Conservation (phyloP, 2,888 invertebrate species). For the Automeris io region DNA sequence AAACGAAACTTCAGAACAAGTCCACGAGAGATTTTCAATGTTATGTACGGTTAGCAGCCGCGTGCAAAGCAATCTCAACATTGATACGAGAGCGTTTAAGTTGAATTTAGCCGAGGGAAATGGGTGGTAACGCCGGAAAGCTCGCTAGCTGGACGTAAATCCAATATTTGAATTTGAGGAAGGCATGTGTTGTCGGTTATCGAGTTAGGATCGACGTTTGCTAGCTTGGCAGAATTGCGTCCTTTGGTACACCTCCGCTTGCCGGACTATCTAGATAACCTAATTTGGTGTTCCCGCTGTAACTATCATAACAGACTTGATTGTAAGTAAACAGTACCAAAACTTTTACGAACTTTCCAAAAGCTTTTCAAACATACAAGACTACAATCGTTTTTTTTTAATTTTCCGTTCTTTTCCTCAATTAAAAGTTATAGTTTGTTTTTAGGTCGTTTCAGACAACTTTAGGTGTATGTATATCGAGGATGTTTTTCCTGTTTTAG, state of each 20-base stretch:
- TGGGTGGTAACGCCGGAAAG: neutral
- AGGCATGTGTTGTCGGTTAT: slow-evolving; percentile 26
- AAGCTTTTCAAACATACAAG: too few relatives aligned
- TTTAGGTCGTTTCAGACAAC: too few relatives aligned
- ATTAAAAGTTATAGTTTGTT: too few relatives aligned
- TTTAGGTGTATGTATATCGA: too few relatives aligned
- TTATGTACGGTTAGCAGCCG: neutral
- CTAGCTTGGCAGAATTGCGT: neutral
- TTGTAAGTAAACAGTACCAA: too few relatives aligned
- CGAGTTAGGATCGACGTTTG: slow-evolving; percentile 14
- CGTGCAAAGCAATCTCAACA: neutral
- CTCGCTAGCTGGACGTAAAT: slow-evolving; percentile 10
- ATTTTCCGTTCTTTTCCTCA: too few relatives aligned
- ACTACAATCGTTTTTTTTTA: too few relatives aligned
- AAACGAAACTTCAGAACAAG: slow-evolving; percentile 3
- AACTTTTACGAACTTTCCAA: too few relatives aligned
- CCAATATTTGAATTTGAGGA: slow-evolving; percentile 29
- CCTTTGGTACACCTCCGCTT: neutral
- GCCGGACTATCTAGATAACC: neutral
- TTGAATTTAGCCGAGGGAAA: neutral
- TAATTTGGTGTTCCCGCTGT: neutral
- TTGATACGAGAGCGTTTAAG: neutral
- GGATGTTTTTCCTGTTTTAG: too few relatives aligned
- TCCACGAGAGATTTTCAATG: slow-evolving; percentile 3
- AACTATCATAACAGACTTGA: too few relatives aligned